phyloP scores from a whole-genome alignment of 1,140 invertebrate species.

The Eurosta solidaginis region DNA sequence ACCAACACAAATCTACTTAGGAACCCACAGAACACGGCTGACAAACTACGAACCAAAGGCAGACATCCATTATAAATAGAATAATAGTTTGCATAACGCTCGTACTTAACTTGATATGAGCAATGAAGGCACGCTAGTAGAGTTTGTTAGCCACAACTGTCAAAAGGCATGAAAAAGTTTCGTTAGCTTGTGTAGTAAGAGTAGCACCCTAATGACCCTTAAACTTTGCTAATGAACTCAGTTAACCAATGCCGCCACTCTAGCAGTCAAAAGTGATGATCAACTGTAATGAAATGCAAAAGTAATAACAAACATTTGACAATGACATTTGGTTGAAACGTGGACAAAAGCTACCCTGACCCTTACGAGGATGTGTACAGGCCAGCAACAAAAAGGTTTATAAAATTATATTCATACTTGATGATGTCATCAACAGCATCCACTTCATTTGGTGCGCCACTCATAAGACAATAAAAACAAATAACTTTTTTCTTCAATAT shows the following conservation, averaged over 20 bases:
- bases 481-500: no score
- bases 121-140: no score
- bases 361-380: no score
- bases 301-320: not conserved
- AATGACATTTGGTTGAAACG: not conserved
- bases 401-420: not conserved
- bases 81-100: no score
- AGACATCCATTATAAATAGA: no score
- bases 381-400: not conserved
- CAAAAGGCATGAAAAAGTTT: not conserved
- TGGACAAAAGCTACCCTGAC: no score
- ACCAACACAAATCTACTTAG: no score
- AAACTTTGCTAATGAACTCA: conserved; percentile 23
- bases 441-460: not conserved
- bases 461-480: not conserved
- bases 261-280: not conserved
- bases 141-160: not conserved
- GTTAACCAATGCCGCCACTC: not conserved
- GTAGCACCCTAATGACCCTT: conserved; percentile 7
- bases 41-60: no score
- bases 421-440: not conserved
- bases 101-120: no score
- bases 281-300: not conserved
- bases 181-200: not conserved
- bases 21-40: no score